Percentiles rank a stretch among this genome's conserved stretches.
Conservation (phyloP, 2,888 invertebrate genomes). For the Trachelus stipa region DNA sequence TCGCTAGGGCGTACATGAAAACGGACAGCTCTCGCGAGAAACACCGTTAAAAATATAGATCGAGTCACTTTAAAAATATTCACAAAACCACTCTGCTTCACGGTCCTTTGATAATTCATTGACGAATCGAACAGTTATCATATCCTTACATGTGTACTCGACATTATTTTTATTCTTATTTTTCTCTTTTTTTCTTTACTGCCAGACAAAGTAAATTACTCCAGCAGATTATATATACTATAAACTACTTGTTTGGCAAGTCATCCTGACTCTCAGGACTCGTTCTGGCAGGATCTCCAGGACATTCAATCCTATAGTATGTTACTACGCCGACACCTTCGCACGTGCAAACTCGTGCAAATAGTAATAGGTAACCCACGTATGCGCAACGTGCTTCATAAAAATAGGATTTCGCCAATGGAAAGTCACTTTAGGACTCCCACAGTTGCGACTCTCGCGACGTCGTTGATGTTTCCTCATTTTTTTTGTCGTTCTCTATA, state of each 20-base stretch:
- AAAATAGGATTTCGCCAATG: neutral
- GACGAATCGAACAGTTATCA: neutral
- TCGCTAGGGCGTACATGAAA: slow-evolving; percentile 20
- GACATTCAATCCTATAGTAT: neutral
- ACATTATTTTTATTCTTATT: neutral
- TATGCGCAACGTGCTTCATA: neutral
- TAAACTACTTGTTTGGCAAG: neutral
- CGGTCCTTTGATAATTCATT: neutral
- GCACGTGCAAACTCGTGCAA: neutral
- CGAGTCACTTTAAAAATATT: neutral
- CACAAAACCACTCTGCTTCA: neutral
- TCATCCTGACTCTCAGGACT: neutral
- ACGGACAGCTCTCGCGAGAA: neutral
- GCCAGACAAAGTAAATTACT: neutral
- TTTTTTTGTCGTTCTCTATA: neutral
- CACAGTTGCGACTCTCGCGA: neutral
- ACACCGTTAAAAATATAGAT: neutral
- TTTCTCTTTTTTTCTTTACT: neutral
- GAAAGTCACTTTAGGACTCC: neutral
- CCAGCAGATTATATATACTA: neutral
- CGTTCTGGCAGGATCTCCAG: neutral
- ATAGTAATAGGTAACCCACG: neutral
- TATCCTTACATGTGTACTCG: neutral
- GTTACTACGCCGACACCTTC: neutral
- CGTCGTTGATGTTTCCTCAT: neutral